phyloP scores from a whole-genome alignment of 1,140 invertebrate species.

The Drosophila parvula region DNA sequence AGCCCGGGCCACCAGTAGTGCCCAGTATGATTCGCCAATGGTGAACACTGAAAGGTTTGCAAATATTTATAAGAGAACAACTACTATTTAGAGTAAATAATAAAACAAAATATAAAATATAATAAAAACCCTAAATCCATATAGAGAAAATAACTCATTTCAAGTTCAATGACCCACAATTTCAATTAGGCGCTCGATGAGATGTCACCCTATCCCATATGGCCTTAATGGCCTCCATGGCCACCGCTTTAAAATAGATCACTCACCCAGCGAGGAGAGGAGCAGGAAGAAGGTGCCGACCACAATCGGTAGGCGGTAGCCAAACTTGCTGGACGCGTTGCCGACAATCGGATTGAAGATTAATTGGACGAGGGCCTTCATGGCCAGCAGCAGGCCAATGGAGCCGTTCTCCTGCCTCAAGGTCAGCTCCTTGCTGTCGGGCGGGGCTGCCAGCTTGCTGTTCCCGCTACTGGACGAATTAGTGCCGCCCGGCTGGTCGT shows the following conservation, averaged over 20 bases:
- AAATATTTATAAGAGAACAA: background rate
- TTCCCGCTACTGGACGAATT: conserved; percentile 51
- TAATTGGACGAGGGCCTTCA: conserved; percentile 94
- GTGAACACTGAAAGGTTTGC: conserved; percentile 88
- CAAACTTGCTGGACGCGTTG: conserved; percentile 87
- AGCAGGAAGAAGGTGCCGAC: conserved; percentile 92
- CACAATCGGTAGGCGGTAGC: conserved; percentile 93
- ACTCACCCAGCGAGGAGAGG: conserved; percentile 91
- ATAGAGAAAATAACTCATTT: background rate
- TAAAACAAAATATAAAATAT: background rate
- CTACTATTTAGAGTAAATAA: background rate
- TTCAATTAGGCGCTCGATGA: conserved; percentile 3
- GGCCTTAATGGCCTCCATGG: background rate
- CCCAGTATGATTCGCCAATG: conserved; percentile 90
- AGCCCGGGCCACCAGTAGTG: conserved; percentile 91
- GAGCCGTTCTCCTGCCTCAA: conserved; percentile 88
- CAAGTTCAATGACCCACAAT: background rate
- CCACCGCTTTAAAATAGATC: conserved; percentile 21
- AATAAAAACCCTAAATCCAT: background rate
- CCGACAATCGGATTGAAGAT: conserved; percentile 93
- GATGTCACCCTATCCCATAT: background rate
- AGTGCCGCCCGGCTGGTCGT: conserved; percentile 60
- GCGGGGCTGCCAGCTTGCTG: conserved; percentile 25
- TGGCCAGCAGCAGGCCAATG: conserved; percentile 92
- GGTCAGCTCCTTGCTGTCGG: conserved; percentile 39